Conservation (phyloP, 2,113 vertebrate genomes). For the Mesocricetus auratus region DNA sequence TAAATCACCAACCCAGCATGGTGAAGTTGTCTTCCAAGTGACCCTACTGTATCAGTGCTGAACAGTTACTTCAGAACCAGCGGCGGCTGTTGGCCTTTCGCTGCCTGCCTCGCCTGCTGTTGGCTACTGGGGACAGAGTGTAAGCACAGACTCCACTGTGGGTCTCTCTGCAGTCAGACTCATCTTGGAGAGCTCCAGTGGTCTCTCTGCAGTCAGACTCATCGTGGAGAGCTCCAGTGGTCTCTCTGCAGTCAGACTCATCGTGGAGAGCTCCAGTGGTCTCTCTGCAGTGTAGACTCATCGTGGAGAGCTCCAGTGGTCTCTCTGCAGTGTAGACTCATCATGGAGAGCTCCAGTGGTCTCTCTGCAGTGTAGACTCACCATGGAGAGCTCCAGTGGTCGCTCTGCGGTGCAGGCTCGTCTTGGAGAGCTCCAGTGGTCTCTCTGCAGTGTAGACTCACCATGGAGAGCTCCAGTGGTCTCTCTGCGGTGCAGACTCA, state of each 20-base stretch:
- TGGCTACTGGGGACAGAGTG: accelerated
- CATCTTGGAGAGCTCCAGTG: accelerated
- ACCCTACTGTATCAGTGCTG: not conserved
- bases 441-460: not conserved
- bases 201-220: not conserved
- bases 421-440: no score
- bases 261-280: no score
- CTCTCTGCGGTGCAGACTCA: not conserved
- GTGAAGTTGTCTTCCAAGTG: constrained; percentile 46
- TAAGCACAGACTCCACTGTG: accelerated
- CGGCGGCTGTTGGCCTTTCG: not conserved
- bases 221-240: no score
- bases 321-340: not conserved
- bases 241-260: not conserved
- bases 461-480: no score
- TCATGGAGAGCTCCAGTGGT: no score
- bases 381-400: no score
- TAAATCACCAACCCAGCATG: constrained; percentile 80
- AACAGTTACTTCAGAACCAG: not conserved
- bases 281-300: not conserved
- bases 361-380: not conserved
- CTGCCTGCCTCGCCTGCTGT: not conserved
- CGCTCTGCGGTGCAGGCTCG: not conserved
- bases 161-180: not conserved
- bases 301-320: no score